Conservation (phyloP, 2,113 vertebrate genomes). For the Hipposideros armiger region DNA sequence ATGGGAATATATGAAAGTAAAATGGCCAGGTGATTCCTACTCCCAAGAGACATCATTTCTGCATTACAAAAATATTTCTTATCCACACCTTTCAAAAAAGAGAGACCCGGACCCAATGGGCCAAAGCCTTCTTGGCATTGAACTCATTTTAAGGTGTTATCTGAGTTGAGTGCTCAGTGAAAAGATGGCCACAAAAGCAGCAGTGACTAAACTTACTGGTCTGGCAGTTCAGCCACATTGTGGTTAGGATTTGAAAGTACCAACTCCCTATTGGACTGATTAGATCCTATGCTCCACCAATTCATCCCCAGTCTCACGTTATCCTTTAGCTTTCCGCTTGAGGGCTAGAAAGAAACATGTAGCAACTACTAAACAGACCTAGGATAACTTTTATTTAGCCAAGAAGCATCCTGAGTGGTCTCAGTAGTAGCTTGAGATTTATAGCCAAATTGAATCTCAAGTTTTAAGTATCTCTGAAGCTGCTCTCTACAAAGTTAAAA, state of each 20-base stretch:
- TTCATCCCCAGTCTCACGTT: neutral
- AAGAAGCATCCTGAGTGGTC: neutral
- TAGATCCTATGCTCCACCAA: neutral
- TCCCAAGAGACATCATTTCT: neutral
- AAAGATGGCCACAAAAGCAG: neutral
- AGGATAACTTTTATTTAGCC: conserved; percentile 7
- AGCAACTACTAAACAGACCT: neutral
- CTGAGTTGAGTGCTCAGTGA: neutral
- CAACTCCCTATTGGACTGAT: neutral
- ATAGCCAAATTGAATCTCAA: conserved; percentile 16
- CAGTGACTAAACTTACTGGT: neutral
- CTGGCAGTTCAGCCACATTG: neutral
- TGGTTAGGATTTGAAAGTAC: neutral
- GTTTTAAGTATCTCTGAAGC: neutral
- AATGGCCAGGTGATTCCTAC: neutral
- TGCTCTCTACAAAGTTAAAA: conserved; percentile 45
- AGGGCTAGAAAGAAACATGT: neutral
- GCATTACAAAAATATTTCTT: neutral
- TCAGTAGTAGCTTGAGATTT: neutral
- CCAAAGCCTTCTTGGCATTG: neutral
- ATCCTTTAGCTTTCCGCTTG: neutral
- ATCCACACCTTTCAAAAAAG: neutral
- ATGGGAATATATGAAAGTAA: neutral
- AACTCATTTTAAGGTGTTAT: neutral
- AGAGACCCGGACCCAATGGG: neutral